These are phyloP conservation scores for Trichacis sp. DNA, from an alignment of 2,888 invertebrate genomes.

Conservation along the genomic window DNA sequence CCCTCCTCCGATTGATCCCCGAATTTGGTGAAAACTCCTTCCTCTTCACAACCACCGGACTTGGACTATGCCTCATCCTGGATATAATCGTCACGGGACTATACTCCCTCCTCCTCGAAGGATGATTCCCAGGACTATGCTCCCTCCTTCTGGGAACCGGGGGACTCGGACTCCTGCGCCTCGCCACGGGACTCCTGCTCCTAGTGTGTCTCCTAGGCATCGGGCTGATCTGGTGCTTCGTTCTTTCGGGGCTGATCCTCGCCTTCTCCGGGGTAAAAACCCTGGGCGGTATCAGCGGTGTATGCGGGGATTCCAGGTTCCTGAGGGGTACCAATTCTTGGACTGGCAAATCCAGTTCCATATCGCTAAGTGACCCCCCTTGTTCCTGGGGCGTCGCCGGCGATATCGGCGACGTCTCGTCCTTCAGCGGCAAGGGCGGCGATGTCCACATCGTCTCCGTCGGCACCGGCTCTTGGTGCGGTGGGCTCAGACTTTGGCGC, in stretches of 20 bases:
- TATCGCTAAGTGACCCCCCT: constrained; percentile 60
- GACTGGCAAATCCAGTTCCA: constrained; percentile 62
- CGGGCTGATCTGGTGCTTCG: constrained; percentile 52
- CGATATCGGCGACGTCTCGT: constrained; percentile 74
- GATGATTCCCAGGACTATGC: constrained; percentile 44
- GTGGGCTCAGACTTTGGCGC: constrained; percentile 76
- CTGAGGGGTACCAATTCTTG: constrained; percentile 43
- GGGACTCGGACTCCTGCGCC: constrained; percentile 64
- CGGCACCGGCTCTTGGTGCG: constrained; percentile 61
- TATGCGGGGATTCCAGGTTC: constrained; percentile 76
- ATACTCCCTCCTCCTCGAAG: constrained; percentile 56
- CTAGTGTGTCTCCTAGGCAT: constrained; percentile 22
- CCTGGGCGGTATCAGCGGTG: too few relatives aligned
- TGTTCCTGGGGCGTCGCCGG: constrained; percentile 72
- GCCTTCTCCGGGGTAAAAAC: constrained; percentile 57
- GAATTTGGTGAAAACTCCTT: constrained; percentile 59
- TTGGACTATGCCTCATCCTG: constrained; percentile 60
- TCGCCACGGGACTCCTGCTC: constrained; percentile 18
- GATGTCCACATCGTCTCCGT: constrained; percentile 66
- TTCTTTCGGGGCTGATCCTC: constrained; percentile 52
- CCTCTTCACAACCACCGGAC: constrained; percentile 54
- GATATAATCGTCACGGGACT: constrained; percentile 51
- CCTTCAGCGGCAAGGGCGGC: constrained; percentile 70
- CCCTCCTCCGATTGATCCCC: constrained; percentile 54
- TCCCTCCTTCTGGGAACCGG: constrained; percentile 53